A percentile compares a stretch with the other conserved stretches of the same genome.
Evolutionary conservation across 2,113 vertebrate species (phyloP).

Genomic region (Ahaetulla prasina): DNA sequence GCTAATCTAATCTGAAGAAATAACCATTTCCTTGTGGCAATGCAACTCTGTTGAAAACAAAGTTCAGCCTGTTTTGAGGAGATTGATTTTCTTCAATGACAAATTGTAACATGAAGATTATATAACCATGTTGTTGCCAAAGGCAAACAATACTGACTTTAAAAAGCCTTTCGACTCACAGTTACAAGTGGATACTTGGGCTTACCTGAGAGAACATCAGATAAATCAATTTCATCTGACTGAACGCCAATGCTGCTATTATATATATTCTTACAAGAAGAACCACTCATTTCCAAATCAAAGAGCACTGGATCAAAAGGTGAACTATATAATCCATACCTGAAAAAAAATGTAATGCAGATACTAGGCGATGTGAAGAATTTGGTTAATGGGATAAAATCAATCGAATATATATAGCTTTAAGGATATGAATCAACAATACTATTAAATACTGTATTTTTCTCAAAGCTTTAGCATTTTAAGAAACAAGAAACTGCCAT

Average conservation of each 20-base stretch:
- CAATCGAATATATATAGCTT: not conserved
- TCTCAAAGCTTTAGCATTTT: not conserved
- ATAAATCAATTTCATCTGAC: constrained; percentile 98
- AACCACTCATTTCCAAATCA: constrained; percentile 97
- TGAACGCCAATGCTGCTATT: constrained; percentile 92
- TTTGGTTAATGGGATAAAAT: not conserved
- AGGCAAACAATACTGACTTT: not conserved
- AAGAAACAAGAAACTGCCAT: not conserved
- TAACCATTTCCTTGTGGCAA: not conserved
- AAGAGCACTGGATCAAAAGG: constrained; percentile 98
- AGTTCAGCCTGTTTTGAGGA: not conserved
- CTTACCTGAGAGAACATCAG: constrained; percentile 96
- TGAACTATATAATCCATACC: constrained; percentile 96
- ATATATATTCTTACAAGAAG: constrained; percentile 94
- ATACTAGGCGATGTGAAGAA: not conserved
- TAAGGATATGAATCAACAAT: not conserved
- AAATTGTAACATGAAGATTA: not conserved
- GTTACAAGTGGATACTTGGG: not conserved
- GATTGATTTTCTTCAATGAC: not conserved
- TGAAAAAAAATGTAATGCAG: constrained; percentile 59
- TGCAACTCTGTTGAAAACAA: not conserved
- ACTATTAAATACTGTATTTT: not conserved
- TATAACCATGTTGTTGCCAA: not conserved
- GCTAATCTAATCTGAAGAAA: not conserved
- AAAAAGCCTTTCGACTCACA: not conserved